phyloP scores from a whole-genome alignment of 2,797 vertebrate genomes.

The Phyllotis vaccarum region DNA sequence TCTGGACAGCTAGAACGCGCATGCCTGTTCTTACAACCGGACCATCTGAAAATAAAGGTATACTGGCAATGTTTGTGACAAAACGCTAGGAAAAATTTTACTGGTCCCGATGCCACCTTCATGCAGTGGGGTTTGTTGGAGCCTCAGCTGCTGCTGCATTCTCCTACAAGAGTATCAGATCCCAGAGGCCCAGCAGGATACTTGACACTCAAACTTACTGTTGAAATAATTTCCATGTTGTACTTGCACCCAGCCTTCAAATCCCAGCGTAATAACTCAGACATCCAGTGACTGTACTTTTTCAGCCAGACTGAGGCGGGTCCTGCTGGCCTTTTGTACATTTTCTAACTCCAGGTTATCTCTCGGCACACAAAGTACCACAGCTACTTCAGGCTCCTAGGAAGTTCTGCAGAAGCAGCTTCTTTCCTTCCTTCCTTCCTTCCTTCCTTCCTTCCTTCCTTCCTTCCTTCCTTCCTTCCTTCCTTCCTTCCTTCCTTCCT shows the following conservation, averaged over 20 bases:
- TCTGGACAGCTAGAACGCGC: neutral
- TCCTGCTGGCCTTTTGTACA: neutral
- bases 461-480: neutral
- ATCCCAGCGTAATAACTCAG: conserved; percentile 28
- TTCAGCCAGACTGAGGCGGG: conserved; percentile 34
- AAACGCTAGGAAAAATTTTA: neutral
- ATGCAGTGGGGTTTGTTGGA: neutral
- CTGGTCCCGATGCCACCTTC: accelerated
- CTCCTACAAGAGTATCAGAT: neutral
- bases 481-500: neutral
- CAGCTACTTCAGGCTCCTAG: accelerated
- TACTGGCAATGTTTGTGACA: neutral
- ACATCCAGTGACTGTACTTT: conserved; percentile 6
- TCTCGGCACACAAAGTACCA: neutral
- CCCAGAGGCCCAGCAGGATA: neutral
- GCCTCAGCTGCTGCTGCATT: neutral
- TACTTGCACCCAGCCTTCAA: neutral
- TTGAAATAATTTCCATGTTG: conserved; percentile 29
- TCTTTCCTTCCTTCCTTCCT: neutral
- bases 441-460: neutral
- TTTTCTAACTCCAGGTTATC: neutral
- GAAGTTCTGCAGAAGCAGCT: neutral
- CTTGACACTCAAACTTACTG: neutral
- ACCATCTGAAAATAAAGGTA: neutral
- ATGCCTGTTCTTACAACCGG: neutral